Evolutionary conservation across 2,888 invertebrate genomes (phyloP).

Genomic region (Polyommatus icarus): DNA sequence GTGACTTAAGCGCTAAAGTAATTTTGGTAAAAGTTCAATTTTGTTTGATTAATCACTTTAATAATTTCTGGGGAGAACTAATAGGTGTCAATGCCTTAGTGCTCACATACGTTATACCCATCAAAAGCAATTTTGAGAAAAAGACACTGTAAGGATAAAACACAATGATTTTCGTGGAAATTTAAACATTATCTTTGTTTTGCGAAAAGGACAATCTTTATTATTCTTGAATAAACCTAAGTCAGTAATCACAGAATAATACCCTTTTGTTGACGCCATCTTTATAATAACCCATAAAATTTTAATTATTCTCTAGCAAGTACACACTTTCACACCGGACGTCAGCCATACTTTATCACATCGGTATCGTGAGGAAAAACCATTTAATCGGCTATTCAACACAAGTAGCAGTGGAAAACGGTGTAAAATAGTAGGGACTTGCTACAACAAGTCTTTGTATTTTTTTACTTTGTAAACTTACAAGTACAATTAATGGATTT

Average conservation of each 20-base stretch:
- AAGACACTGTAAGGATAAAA: background rate
- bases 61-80: background rate
- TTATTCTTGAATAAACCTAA: background rate
- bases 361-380: conserved; percentile 9
- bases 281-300: background rate
- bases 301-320: conserved; percentile 8
- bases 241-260: background rate
- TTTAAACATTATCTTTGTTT: background rate
- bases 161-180: background rate
- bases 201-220: background rate
- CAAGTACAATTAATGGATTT: background rate
- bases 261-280: background rate
- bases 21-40: conserved; percentile 13
- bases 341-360: conserved; percentile 1
- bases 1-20: background rate
- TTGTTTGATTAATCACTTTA: conserved; percentile 20
- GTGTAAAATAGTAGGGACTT: conserved; percentile 15
- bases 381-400: conserved; percentile 16
- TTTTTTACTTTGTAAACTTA: background rate
- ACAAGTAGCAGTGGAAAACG: background rate
- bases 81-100: background rate
- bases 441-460: background rate
- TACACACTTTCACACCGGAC: background rate
- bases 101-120: background rate
- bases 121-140: background rate